phyloP scores from a whole-genome alignment of 1,140 invertebrate genomes.

The Maniola jurtina region DNA sequence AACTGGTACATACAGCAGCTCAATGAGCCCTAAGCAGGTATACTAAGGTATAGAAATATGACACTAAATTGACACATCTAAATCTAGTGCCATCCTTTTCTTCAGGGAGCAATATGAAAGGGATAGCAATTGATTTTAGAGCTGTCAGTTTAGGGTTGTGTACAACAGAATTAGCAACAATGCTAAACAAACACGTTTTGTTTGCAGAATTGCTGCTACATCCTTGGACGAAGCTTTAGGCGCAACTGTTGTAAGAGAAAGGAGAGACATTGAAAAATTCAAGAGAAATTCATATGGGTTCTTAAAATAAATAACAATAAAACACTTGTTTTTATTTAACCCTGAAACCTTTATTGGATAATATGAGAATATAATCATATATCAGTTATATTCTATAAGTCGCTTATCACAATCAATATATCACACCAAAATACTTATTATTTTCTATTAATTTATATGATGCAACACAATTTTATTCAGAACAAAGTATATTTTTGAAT shows the following conservation, averaged over 20 bases:
- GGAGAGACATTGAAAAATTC: constrained; percentile 59
- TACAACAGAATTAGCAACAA: not conserved
- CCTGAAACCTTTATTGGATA: constrained; percentile 36
- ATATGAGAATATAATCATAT: constrained; percentile 16
- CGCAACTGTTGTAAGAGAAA: constrained; percentile 64
- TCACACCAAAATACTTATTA: constrained; percentile 5
- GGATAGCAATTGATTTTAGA: too few species aligned
- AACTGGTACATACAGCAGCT: too few species aligned
- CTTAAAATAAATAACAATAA: constrained; percentile 72
- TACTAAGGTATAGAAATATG: too few species aligned
- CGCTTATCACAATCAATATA: constrained; percentile 21
- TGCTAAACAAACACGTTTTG: not conserved
- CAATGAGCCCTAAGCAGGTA: too few species aligned
- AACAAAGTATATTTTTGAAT: too few species aligned
- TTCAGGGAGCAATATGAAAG: too few species aligned
- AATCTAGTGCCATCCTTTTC: too few species aligned
- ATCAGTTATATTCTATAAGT: constrained; percentile 10
- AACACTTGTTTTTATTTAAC: constrained; percentile 17
- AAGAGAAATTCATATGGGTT: constrained; percentile 79
- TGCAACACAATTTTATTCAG: too few species aligned
- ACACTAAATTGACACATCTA: too few species aligned
- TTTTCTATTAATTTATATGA: not conserved
- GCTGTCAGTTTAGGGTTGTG: too few species aligned
- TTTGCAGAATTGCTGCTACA: constrained; percentile 70
- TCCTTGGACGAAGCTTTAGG: constrained; percentile 79